Evolutionary conservation across 2,888 invertebrate species (phyloP).

Genomic region (Clunio marinus): DNA sequence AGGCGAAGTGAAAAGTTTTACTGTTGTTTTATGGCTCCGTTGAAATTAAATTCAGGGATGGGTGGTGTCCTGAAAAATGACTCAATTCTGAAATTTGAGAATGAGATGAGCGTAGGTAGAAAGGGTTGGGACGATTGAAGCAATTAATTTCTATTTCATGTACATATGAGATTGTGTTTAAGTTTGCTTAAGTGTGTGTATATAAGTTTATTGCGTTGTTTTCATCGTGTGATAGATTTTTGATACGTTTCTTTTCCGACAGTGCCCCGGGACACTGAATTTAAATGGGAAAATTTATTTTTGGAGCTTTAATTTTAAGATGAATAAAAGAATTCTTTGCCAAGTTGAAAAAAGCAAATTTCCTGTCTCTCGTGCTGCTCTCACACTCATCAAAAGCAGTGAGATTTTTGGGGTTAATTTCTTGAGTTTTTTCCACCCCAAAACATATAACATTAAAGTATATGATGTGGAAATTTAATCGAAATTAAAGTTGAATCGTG

Average conservation of each 20-base stretch:
- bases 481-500: not conserved
- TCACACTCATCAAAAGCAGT: not conserved
- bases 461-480: conserved; percentile 30
- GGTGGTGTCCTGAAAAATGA: conserved; percentile 29
- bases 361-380: conserved; percentile 20
- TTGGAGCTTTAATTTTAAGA: not conserved
- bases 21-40: conserved; percentile 7
- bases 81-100: conserved; percentile 23
- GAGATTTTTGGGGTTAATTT: not conserved
- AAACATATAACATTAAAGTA: conserved; percentile 30
- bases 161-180: not conserved
- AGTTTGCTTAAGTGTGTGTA: conserved; percentile 7
- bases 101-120: conserved; percentile 6
- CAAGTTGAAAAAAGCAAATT: conserved; percentile 27
- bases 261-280: not conserved
- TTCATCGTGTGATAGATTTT: conserved; percentile 9
- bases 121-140: conserved; percentile 27
- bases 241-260: conserved; percentile 2
- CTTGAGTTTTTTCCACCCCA: not conserved
- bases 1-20: not conserved
- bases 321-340: not conserved
- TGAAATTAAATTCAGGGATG: conserved; percentile 1
- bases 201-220: not conserved
- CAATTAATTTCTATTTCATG: conserved; percentile 28
- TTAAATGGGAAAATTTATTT: conserved; percentile 7